Evolutionary conservation across 1,140 invertebrate species (phyloP).

Genomic region (Micrasema longulum): DNA sequence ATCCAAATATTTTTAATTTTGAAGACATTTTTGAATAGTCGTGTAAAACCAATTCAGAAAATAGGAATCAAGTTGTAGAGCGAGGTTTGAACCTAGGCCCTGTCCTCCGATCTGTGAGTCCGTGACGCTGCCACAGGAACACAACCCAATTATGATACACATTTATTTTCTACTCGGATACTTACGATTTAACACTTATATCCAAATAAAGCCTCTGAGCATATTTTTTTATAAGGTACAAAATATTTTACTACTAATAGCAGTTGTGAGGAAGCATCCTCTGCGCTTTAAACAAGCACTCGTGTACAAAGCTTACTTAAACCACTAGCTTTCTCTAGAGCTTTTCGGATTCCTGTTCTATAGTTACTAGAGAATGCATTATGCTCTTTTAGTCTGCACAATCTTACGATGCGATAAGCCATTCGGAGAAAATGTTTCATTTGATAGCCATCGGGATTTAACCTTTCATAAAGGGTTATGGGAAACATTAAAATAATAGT

Average conservation of each 20-base stretch:
- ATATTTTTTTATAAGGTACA: background rate
- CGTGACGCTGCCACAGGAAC: too few relatives aligned
- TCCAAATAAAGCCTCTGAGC: background rate
- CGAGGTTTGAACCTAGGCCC: too few relatives aligned
- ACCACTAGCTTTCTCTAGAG: conserved; percentile 8
- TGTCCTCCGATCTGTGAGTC: too few relatives aligned
- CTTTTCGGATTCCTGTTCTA: conserved; percentile 2
- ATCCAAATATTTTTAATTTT: too few relatives aligned
- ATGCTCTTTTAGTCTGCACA: conserved; percentile 9
- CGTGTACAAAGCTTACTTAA: conserved; percentile 5
- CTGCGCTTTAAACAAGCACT: conserved; percentile 15
- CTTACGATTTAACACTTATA: background rate
- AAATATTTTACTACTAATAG: background rate
- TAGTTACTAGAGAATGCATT: conserved; percentile 15
- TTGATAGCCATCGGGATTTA: background rate
- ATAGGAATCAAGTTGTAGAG: too few relatives aligned
- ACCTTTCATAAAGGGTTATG: background rate
- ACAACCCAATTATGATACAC: background rate
- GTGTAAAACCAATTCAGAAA: too few relatives aligned
- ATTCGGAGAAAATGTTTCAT: background rate
- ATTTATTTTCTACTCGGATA: background rate
- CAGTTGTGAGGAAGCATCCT: background rate
- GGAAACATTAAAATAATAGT: background rate
- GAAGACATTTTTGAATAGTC: too few relatives aligned
- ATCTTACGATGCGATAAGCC: background rate